Conservation (phyloP, 2,113 vertebrate species). For the Labeo rohita region DNA sequence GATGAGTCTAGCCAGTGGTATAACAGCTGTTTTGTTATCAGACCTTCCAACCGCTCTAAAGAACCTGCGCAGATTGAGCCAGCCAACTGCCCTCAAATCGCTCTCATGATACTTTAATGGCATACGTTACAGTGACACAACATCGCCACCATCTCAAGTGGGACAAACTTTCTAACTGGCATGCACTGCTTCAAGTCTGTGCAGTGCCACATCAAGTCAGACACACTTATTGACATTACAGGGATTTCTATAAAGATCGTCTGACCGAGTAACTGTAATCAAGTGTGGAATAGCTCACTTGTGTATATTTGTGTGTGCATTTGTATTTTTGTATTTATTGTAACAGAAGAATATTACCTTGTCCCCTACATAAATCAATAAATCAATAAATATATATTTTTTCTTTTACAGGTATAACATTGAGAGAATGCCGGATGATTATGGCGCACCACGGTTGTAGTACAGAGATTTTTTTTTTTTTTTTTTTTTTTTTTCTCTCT, state of each 20-base stretch:
- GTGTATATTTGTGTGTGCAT: no score
- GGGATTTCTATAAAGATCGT: no score
- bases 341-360: background rate
- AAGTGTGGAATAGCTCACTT: no score
- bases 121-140: background rate
- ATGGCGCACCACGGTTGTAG: constrained; percentile 92
- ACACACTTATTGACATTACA: no score
- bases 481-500: background rate
- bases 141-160: background rate
- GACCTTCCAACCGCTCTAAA: no score
- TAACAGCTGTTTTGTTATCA: no score
- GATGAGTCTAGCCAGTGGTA: no score
- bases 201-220: no score
- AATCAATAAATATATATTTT: background rate
- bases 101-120: background rate
- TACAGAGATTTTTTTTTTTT: constrained; percentile 13
- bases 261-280: no score
- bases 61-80: no score
- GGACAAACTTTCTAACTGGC: background rate
- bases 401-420: constrained; percentile 88
- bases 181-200: background rate
- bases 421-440: constrained; percentile 98
- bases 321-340: background rate
- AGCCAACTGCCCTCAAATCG: no score
- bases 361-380: background rate